These are phyloP conservation scores for Hoplostethus atlanticus DNA, from an alignment of 2,797 vertebrate genomes.

Conservation along the genomic window DNA sequence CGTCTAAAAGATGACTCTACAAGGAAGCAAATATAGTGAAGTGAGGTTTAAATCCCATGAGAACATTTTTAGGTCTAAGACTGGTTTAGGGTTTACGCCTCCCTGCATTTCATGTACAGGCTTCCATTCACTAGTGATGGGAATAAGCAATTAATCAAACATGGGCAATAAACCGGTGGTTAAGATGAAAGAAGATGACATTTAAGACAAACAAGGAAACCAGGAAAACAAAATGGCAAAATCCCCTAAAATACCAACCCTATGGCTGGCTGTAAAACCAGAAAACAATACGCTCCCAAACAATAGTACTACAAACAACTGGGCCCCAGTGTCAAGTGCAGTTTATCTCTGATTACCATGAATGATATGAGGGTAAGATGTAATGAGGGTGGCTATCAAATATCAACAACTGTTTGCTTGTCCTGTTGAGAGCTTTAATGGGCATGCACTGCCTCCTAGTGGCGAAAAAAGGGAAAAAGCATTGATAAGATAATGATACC, in stretches of 20 bases:
- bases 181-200: not conserved
- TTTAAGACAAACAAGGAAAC: constrained; percentile 38
- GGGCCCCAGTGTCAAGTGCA: not conserved
- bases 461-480: constrained; percentile 11
- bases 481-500: no score
- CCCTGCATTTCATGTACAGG: constrained; percentile 28
- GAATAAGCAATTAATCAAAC: constrained; percentile 50
- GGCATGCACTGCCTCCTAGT: constrained; percentile 51
- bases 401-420: constrained; percentile 19
- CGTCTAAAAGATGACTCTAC: constrained; percentile 57
- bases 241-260: constrained; percentile 43
- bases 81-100: constrained; percentile 14
- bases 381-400: constrained; percentile 3
- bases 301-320: not conserved
- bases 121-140: constrained; percentile 4
- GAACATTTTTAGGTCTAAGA: constrained; percentile 1
- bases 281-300: constrained; percentile 1
- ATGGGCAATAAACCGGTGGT: not conserved
- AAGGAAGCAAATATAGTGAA: constrained; percentile 36
- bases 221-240: constrained; percentile 2
- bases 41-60: not conserved
- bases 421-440: not conserved
- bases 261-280: not conserved
- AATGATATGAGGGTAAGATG: constrained; percentile 6
- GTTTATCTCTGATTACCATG: constrained; percentile 10